Conservation (phyloP, 2,888 invertebrate species). For the Eulithis testata region DNA sequence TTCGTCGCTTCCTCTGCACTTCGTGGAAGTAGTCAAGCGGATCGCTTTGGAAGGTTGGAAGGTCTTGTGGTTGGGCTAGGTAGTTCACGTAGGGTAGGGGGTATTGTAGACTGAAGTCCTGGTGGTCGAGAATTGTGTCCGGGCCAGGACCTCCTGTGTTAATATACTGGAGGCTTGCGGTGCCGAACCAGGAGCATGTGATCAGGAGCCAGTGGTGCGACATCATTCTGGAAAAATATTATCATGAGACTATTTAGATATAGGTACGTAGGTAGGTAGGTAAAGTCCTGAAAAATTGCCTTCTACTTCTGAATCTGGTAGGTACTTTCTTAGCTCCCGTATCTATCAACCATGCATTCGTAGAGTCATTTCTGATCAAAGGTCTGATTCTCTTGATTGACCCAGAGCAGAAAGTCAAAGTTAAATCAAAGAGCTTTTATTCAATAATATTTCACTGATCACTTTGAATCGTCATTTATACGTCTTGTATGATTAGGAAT, state of each 20-base stretch:
- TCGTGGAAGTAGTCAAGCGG: conserved; percentile 39
- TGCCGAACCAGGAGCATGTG: conserved; percentile 67
- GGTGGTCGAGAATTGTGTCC: conserved; percentile 54
- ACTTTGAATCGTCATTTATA: too few species aligned
- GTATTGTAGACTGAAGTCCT: conserved; percentile 54
- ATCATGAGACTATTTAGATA: neutral
- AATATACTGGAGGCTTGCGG: conserved; percentile 72
- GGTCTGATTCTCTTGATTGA: too few species aligned
- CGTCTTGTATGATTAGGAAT: too few species aligned
- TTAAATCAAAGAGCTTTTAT: too few species aligned
- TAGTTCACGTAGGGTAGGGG: conserved; percentile 60
- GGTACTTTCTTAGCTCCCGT: too few species aligned
- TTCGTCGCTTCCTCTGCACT: conserved; percentile 49
- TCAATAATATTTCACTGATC: too few species aligned
- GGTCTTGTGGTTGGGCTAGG: conserved; percentile 50
- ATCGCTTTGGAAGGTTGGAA: conserved; percentile 43
- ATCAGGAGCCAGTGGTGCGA: conserved; percentile 70
- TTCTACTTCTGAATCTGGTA: too few species aligned
- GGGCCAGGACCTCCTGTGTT: conserved; percentile 55
- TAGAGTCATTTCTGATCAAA: too few species aligned
- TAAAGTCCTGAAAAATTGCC: too few species aligned
- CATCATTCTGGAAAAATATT: conserved; percentile 68
- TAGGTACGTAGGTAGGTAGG: neutral
- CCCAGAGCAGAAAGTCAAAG: too few species aligned
- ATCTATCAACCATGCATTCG: too few species aligned